A percentile compares a stretch with the other conserved stretches of the same genome.
phyloP scores from a whole-genome alignment of 2,888 invertebrate genomes.

The Lithosia quadra region DNA sequence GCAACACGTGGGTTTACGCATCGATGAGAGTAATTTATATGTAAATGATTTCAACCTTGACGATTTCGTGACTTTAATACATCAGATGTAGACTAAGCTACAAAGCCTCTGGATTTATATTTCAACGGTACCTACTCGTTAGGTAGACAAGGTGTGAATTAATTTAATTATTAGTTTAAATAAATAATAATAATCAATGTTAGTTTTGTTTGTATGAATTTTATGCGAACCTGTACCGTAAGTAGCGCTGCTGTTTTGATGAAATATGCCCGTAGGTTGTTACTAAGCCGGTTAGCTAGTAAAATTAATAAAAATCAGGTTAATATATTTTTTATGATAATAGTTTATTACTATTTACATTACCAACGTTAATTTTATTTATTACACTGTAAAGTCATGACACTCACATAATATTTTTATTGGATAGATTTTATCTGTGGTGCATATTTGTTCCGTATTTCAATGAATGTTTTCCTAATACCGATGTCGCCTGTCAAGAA shows the following conservation, averaged over 20 bases:
- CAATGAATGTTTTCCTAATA: constrained; percentile 76
- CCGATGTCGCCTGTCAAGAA: constrained; percentile 75
- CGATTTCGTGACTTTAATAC: constrained; percentile 82
- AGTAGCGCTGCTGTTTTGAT: too few species aligned
- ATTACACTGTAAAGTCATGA: not conserved
- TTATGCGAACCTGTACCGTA: too few species aligned
- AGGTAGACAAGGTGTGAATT: constrained; percentile 61
- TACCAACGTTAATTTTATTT: too few species aligned
- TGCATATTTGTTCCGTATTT: constrained; percentile 34
- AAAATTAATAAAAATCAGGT: constrained; percentile 24
- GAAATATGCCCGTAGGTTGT: too few species aligned
- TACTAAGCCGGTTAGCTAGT: constrained; percentile 17
- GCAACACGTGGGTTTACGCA: constrained; percentile 85
- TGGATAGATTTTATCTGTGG: constrained; percentile 23
- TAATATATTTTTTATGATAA: constrained; percentile 7
- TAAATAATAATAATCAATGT: not conserved
- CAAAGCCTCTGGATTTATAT: constrained; percentile 66
- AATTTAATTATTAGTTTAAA: constrained; percentile 45
- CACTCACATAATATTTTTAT: constrained; percentile 1
- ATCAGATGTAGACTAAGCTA: constrained; percentile 66
- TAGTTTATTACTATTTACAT: not conserved
- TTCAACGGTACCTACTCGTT: constrained; percentile 61
- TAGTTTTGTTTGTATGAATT: not conserved
- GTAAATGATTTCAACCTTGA: constrained; percentile 84
- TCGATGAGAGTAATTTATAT: constrained; percentile 85